Evolutionary conservation across 2,113 vertebrate species (phyloP).

Genomic region (Myiozetetes cayanensis): DNA sequence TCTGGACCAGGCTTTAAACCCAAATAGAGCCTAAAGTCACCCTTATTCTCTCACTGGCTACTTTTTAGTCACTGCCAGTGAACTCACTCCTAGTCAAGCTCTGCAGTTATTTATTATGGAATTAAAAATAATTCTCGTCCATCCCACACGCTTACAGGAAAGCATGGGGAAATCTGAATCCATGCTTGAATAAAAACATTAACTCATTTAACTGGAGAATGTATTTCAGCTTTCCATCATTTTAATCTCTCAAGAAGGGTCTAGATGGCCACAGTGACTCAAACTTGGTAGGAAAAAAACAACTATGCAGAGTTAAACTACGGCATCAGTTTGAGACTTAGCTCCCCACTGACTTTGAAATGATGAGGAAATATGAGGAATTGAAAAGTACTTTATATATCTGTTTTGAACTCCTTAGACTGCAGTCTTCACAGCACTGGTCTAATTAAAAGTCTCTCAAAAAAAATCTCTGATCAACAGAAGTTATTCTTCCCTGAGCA

Average conservation of each 20-base stretch:
- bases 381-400: conserved; percentile 9
- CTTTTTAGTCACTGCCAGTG: background rate
- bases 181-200: background rate
- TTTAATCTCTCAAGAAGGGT: background rate
- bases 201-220: background rate
- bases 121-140: background rate
- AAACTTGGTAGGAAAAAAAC: conserved; percentile 16
- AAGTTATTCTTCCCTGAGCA: conserved; percentile 41
- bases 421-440: background rate
- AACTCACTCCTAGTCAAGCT: fast-evolving
- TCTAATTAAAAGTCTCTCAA: conserved; percentile 48
- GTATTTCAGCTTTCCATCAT: background rate
- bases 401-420: conserved; percentile 23
- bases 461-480: conserved; percentile 49
- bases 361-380: conserved; percentile 34
- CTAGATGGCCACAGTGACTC: background rate
- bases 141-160: background rate
- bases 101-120: background rate
- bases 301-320: background rate
- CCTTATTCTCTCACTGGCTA: background rate
- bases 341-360: conserved; percentile 3
- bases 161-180: background rate
- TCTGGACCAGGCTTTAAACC: background rate
- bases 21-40: background rate
- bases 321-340: background rate